phyloP scores from a whole-genome alignment of 2,888 invertebrate species.

The Omphaloscelis lunosa region DNA sequence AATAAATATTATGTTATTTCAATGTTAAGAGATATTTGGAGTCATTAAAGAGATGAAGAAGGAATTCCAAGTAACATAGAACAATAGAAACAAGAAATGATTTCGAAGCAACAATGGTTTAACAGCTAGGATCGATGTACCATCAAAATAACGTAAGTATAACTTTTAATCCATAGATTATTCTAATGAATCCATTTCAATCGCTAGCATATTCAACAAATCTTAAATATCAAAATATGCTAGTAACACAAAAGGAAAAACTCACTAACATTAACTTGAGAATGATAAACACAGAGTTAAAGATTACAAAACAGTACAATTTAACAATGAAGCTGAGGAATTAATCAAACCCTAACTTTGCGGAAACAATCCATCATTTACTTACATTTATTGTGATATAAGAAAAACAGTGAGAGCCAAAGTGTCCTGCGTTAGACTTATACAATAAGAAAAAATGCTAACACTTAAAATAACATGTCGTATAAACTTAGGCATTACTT shows the following conservation, averaged over 20 bases:
- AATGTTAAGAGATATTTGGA: background rate
- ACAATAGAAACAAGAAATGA: constrained; percentile 12
- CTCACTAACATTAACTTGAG: background rate
- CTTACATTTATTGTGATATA: constrained; percentile 64
- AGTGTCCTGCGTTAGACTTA: constrained; percentile 85
- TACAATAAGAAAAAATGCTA: constrained; percentile 86
- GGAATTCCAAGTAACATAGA: background rate
- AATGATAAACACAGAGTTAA: background rate
- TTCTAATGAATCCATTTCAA: background rate
- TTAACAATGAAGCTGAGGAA: background rate
- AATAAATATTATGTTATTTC: background rate
- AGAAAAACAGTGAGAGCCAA: constrained; percentile 74
- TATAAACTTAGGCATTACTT: constrained; percentile 90
- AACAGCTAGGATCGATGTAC: background rate
- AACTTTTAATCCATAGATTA: background rate
- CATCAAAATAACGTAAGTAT: background rate
- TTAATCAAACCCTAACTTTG: constrained; percentile 66
- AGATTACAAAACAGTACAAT: background rate
- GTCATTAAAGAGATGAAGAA: background rate
- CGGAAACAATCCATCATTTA: constrained; percentile 57
- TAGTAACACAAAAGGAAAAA: background rate
- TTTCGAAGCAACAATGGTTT: background rate
- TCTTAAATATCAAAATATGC: background rate
- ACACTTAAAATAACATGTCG: constrained; percentile 86
- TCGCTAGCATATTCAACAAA: background rate